Evolutionary conservation across 2,888 invertebrate genomes (phyloP), one percentile per base, ranked within the genome.

Genomic region (Arctia plantaginis): DNA sequence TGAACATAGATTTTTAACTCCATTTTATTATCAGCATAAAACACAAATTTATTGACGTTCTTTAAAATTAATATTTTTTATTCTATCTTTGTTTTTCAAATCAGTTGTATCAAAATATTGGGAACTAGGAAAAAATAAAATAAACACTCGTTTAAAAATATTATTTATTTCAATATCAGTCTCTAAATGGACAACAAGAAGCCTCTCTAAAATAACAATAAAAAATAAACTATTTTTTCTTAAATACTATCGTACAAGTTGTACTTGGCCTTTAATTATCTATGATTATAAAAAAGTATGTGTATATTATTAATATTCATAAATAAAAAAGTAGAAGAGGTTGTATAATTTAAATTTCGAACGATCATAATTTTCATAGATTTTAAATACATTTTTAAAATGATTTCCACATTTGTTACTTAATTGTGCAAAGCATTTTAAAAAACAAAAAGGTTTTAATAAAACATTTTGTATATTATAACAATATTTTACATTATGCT

Each of bases 151-250:
- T 23, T 71, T 41, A 66, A 44, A 70, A 78, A 75, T 62, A 59
- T 4, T 70, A 44, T 78, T 77, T 75, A 79, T 78, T 80, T 78
- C 73, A 78, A 76, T 79, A 75, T 81, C 80, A 77, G 80, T 83
- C 80, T 82, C 84, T 86, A 68, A 80, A 77, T 77, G 76, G 77
- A 81, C 83, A 83, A 77, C 71, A 39, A 65, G 30, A 65, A 76
- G 76, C 73, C 70, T 75, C 71, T 67, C 51, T 73, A 67, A 62
- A 55, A 51, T 69, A 71, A 79, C 70, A 78, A 76, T 27, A 75
- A 75, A 77, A 69, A 47, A 64, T 64, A 39, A 59, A 68, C 23
- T 12, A 59, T 59, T 44, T 41, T 18, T 68, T 10, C 7, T 27
- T 65, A 75, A 75, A 66, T 74, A 77, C 67, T 68, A 73, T 74